Base-by-base conservation (phyloP, 1,140 invertebrate genomes). In the Amyelois transitella region DNA sequence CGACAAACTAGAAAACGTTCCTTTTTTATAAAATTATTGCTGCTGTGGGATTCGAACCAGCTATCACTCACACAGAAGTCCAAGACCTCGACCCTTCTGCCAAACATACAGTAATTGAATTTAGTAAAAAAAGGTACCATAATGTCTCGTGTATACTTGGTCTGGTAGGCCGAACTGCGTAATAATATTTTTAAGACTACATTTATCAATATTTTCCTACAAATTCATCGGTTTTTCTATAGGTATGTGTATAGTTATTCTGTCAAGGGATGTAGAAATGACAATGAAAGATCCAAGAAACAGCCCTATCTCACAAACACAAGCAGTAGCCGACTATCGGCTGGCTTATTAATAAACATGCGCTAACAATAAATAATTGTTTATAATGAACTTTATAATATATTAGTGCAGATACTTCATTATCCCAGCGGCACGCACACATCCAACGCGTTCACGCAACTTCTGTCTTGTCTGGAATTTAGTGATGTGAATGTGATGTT, bases 351-450 rank as follows among this genome's bases (percentile, higher is more conserved):
- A 87, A 87, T 87, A 87, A 87, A 87, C 84, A 87, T 87, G 72
- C 81, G 75, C 79, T 85, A 87, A 87, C 84, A 87, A 87, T 87
- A 87, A 87, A 87, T 87, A 87, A 87, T 87, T 87, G 84, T 87
- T 87, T 87, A 87, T 87, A 87, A 87, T 87, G 84, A 87, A 87
- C 81, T 87, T 87, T 87, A 87, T 87, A 87, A 87, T 87, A 87
- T 87, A 87, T 87, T 82, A 87, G 79, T 79, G 76, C 81, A 74
- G 84, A 83, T 82, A 84, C 74, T 85, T 85, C 80, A 87, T 87
- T 85, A 87, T 84, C 80, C 81, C 66, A 57, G 53, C 60, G 54
- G 58, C 69, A 71, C 68, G 68, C 81, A 83, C 78, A 83, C 81
- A 77, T 61, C 38, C 55, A 56, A 44, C 50, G 18, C 18, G 45